These are phyloP conservation scores for Drosophila lacteicornis DNA, from an alignment of 1,140 invertebrate genomes.

Conservation along the genomic window DNA sequence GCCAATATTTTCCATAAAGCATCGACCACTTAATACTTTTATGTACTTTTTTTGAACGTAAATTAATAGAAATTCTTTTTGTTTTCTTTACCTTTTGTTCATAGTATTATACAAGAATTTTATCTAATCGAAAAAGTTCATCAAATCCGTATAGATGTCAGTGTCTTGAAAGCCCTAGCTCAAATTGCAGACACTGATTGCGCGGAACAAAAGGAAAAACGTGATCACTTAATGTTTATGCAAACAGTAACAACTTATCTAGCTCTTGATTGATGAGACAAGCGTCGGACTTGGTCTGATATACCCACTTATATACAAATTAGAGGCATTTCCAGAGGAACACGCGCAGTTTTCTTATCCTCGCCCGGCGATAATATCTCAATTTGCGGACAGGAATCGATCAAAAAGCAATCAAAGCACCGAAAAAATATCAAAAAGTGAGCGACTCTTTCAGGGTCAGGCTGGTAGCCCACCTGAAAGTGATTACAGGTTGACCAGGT, in stretches of 20 bases:
- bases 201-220: constrained; percentile 24
- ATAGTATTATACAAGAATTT: constrained; percentile 10
- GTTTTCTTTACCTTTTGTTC: neutral
- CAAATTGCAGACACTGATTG: constrained; percentile 46
- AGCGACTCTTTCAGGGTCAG: constrained; percentile 31
- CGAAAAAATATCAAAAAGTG: constrained; percentile 8
- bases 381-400: constrained; percentile 52
- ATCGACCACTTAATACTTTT: neutral
- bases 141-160: constrained; percentile 10
- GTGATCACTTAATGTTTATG: constrained; percentile 53
- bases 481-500: constrained; percentile 36
- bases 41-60: neutral
- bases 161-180: constrained; percentile 22
- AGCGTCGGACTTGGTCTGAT: constrained; percentile 11
- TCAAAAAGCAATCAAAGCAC: constrained; percentile 68
- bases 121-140: constrained; percentile 34
- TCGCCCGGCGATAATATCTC: constrained; percentile 33
- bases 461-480: neutral
- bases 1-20: neutral
- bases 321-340: constrained; percentile 26
- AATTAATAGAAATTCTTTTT: neutral
- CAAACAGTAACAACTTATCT: constrained; percentile 27
- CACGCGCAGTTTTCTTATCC: constrained; percentile 35
- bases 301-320: constrained; percentile 31
- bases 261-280: constrained; percentile 50